Conservation (phyloP, 2,797 vertebrate genomes). For the Limnodromus scolopaceus region DNA sequence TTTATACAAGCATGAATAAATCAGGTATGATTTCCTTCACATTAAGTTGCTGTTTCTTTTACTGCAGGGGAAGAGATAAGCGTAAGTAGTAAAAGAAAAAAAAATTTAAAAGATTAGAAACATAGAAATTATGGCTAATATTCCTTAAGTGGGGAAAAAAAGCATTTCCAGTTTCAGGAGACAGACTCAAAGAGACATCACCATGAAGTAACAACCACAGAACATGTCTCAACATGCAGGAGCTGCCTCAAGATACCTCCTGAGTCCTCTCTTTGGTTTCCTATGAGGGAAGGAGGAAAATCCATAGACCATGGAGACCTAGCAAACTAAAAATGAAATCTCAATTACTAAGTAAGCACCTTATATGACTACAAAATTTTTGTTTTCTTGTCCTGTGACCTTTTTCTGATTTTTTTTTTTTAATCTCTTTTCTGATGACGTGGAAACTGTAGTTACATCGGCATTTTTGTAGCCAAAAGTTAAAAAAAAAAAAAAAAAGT, state of each 20-base stretch:
- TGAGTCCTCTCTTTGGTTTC: background rate
- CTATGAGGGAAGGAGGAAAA: background rate
- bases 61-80: background rate
- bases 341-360: background rate
- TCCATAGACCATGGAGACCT: background rate
- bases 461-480: background rate
- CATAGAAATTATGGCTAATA: background rate
- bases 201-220: background rate
- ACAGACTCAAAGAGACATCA: background rate
- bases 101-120: background rate
- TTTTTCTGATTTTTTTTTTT: background rate
- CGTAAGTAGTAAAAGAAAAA: background rate
- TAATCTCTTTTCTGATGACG: background rate
- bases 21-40: background rate
- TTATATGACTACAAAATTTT: background rate
- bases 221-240: accelerated
- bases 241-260: background rate
- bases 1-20: conserved; percentile 23
- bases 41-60: background rate
- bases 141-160: background rate
- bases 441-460: background rate
- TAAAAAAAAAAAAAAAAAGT: background rate
- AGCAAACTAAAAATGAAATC: background rate
- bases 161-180: background rate
- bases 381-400: background rate